phyloP scores from a whole-genome alignment of 2,888 invertebrate genomes.

The Netelia inedita region DNA sequence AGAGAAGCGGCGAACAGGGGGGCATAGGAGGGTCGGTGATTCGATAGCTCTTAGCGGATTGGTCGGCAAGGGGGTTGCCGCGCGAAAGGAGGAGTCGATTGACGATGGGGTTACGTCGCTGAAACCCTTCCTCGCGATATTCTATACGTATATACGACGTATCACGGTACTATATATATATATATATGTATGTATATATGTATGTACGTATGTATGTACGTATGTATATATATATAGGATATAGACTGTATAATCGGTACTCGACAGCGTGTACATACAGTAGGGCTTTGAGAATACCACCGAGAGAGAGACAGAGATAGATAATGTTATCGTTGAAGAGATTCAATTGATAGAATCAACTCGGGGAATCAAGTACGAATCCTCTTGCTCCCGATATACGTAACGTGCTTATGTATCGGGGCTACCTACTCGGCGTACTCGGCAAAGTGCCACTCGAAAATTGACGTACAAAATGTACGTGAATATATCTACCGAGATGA shows the following conservation, averaged over 20 bases:
- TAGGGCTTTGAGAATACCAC: conserved; percentile 40
- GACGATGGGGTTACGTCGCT: conserved; percentile 48
- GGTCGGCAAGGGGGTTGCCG: conserved; percentile 54
- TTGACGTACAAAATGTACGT: neutral
- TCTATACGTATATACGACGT: neutral
- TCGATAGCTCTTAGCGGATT: conserved; percentile 72
- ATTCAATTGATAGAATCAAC: conserved; percentile 59
- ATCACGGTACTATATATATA: conserved; percentile 7
- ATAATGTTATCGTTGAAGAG: conserved; percentile 46
- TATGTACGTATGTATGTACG: neutral
- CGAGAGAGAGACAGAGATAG: conserved; percentile 15
- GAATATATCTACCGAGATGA: conserved; percentile 1
- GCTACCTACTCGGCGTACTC: neutral
- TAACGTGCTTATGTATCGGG: conserved; percentile 2
- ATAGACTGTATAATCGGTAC: conserved; percentile 32
- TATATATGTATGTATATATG: conserved; percentile 12
- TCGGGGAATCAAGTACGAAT: conserved; percentile 9
- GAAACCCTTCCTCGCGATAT: conserved; percentile 35
- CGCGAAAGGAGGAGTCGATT: conserved; percentile 59
- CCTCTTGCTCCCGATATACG: neutral
- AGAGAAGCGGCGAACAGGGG: conserved; percentile 26
- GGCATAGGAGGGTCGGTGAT: conserved; percentile 42
- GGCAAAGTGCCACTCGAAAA: conserved; percentile 4
- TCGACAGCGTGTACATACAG: neutral
- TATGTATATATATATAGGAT: conserved; percentile 3